A percentile compares a stretch with the other conserved stretches of the same genome.
These are phyloP conservation scores for Cotesia vestalis DNA, from an alignment of 1,140 invertebrate species.

Conservation along the genomic window DNA sequence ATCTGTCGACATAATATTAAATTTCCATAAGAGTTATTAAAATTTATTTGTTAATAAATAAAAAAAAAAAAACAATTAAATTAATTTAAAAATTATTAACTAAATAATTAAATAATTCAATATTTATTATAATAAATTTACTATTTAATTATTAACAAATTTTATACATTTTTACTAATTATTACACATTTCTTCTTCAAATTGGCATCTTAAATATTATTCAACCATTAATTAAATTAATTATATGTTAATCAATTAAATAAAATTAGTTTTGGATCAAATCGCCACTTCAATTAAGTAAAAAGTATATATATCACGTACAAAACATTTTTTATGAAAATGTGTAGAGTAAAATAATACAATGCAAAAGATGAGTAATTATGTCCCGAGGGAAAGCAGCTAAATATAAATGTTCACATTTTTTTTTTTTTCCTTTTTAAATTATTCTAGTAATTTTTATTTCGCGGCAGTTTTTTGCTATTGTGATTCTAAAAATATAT, in stretches of 20 bases:
- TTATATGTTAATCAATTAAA: slow-evolving; percentile 27
- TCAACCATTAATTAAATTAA: slow-evolving; percentile 52
- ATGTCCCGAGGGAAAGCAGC: too few relatives aligned
- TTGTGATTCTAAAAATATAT: too few relatives aligned
- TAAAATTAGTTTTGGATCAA: slow-evolving; percentile 12
- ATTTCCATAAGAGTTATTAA: too few relatives aligned
- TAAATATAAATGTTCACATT: too few relatives aligned
- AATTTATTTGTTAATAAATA: not conserved
- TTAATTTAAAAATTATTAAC: not conserved
- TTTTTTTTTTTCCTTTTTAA: too few relatives aligned
- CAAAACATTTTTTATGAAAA: not conserved
- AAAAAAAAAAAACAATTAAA: not conserved
- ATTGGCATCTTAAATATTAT: slow-evolving; percentile 54
- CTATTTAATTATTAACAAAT: slow-evolving; percentile 60
- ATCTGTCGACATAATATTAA: too few relatives aligned
- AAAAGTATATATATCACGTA: not conserved
- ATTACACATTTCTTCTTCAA: slow-evolving; percentile 19
- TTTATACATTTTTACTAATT: slow-evolving; percentile 49
- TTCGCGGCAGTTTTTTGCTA: too few relatives aligned
- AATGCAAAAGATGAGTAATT: too few relatives aligned
- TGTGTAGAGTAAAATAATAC: too few relatives aligned
- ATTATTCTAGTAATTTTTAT: too few relatives aligned
- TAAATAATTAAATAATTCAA: slow-evolving; percentile 5
- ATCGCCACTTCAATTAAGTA: not conserved
- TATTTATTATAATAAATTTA: slow-evolving; percentile 60